Base-by-base conservation (phyloP, 2,888 invertebrate species). In the Drosophila peninsularis region DNA sequence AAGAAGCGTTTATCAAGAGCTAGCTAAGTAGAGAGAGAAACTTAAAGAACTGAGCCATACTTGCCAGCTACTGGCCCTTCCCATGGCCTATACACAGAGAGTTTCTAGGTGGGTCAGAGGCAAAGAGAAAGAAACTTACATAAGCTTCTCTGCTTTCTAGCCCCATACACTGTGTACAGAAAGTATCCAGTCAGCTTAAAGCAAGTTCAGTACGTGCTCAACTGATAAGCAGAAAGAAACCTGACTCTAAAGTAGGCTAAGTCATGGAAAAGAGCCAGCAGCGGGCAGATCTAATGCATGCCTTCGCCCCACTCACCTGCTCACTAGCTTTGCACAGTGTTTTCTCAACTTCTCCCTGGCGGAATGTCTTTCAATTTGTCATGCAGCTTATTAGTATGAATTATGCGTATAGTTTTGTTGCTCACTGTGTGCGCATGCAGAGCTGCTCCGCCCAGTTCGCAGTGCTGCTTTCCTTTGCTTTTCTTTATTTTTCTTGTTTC, bases 401-500 rank as follows among this genome's bases (percentile, higher is more conserved):
- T 44, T 44, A 41, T 64, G 47, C 57, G 39, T 9, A 52, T 60
- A 73, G 36, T 60, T 65, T 36, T 42, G 14, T 19, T n/a, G 19
- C 55, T 34, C 41, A 73, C 74, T 56, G 68, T 71, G 45, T 24
- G n/a, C n/a, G n/a, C n/a, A n/a, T n/a, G n/a, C n/a, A n/a, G n/a
- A 30, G 27, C 27, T 7, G 27, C 27, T 30, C 27, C 27, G 27
- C 27, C 27, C 30, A 30, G 24, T 5, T 24, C n/a, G 5, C 24
- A 24, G 24, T 17, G 21, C 30, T 47, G 10, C 34, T 21, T 9
- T 5, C 34, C 3, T 13, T 32, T 13, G 7, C 21, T 21, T 21
- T 4, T 41, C 5, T 24, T 24, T 5, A 5, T 5, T 41, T n/a
- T n/a, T n/a, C n/a, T n/a, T 2, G 5, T 24, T 19, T 2, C 6